These are phyloP conservation scores for Prenolepis imparis DNA, from an alignment of 2,888 invertebrate genomes.

Conservation along the genomic window DNA sequence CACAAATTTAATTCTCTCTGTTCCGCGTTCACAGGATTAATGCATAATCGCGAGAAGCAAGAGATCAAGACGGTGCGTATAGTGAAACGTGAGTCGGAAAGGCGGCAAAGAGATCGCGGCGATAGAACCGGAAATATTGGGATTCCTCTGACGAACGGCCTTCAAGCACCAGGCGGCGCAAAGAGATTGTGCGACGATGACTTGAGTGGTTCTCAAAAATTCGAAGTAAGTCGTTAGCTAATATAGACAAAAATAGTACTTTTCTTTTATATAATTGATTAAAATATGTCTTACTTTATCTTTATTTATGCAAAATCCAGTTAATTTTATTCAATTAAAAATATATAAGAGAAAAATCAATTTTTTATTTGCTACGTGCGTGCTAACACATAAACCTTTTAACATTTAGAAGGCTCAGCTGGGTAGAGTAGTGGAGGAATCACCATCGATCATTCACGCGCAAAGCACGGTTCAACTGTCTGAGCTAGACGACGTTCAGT, in stretches of 20 bases:
- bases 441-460: conserved; percentile 78
- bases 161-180: conserved; percentile 80
- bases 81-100: conserved; percentile 96
- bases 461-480: conserved; percentile 81
- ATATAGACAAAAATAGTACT: neutral
- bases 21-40: conserved; percentile 87
- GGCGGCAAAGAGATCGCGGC: conserved; percentile 92
- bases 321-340: neutral
- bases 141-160: conserved; percentile 82
- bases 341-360: neutral
- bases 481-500: conserved; percentile 82
- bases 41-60: conserved; percentile 92
- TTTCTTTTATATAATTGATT: neutral
- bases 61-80: conserved; percentile 97
- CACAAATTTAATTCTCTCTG: conserved; percentile 17
- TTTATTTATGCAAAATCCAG: neutral
- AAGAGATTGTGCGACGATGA: conserved; percentile 82
- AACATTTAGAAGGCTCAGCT: conserved; percentile 78
- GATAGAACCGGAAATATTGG: conserved; percentile 88
- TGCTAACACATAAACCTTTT: neutral
- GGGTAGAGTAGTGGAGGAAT: conserved; percentile 80
- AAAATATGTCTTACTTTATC: neutral
- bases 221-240: conserved; percentile 76
- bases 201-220: conserved; percentile 78
- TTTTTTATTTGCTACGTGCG: neutral